These are phyloP conservation scores for Dasyprocta punctata DNA, from an alignment of 2,113 vertebrate genomes.

Conservation along the genomic window DNA sequence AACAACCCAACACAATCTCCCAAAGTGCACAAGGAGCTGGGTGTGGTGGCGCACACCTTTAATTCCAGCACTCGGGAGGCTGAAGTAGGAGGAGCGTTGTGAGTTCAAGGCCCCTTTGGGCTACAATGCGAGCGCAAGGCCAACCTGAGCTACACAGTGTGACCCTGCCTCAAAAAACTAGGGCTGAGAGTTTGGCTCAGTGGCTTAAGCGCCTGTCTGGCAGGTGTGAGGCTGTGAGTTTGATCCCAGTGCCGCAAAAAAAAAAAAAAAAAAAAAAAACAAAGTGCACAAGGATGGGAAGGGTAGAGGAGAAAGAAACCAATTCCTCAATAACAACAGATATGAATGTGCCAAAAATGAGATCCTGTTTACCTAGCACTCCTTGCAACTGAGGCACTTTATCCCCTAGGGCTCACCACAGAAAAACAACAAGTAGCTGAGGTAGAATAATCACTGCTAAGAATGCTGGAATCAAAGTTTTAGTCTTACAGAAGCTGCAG, in stretches of 20 bases:
- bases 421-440: neutral
- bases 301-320: neutral
- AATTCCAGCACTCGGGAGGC: no score
- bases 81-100: no score
- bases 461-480: neutral
- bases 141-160: no score
- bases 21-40: neutral
- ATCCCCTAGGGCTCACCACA: neutral
- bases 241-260: no score
- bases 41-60: no score
- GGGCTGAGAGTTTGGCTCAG: no score
- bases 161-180: no score
- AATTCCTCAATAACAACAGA: neutral
- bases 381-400: neutral
- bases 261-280: no score
- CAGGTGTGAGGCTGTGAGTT: no score
- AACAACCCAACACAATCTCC: neutral
- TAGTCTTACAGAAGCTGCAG: neutral
- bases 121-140: no score
- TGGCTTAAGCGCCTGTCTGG: no score
- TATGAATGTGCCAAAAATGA: neutral
- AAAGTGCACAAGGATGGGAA: neutral
- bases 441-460: conserved; percentile 13
- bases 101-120: no score
- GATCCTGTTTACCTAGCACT: neutral